Base-by-base conservation (phyloP, 2,888 invertebrate species). In the Acrobasis repandana region DNA sequence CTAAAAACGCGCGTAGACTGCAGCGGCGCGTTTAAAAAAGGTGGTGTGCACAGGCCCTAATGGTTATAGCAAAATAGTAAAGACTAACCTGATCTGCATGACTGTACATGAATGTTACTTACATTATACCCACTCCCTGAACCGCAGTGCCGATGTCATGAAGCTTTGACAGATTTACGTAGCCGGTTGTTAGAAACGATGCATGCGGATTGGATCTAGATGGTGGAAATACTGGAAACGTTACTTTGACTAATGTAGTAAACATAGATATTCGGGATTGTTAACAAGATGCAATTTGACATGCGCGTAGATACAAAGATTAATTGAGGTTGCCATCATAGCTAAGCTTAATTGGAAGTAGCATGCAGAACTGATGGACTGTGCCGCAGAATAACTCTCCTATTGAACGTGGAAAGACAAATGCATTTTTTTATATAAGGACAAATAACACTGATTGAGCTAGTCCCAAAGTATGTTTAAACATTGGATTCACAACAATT, bases 141-240 rank as follows among this genome's bases (percentile, higher is more conserved):
- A 43, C 43, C 43, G 43, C 43, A 43, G 43, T 43, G 43, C n/a
- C 43, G 43, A 43, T 43, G 43, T 43, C 43, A 43, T 43, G 43
- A 43, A 43, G n/a, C 43, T 2, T 43, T 43, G 43, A 43, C n/a
- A 43, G 43, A 43, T 43, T 43, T 43, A 43, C 43, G 43, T 43
- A 11, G 43, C n/a, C 5, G 5, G 43, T n/a, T 43, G 43, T 43
- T 43, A 43, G 43, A 43, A 43, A 11, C 43, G 43, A 43, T 43
- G 43, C 43, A 43, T 14, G 43, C 43, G 43, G 43, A 43, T 43
- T 38, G 38, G 11, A 11, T 38, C 14, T 0, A 43, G 3, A 43
- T 11, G n/a, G 4, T 1, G n/a, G n/a, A 43, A 43, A n/a, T 43
- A 43, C 43, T 38, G 38, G 38, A 38, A 6, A 38, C 10, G 10